phyloP scores from a whole-genome alignment of 2,888 invertebrate species.

The Nomada goodeniana region DNA sequence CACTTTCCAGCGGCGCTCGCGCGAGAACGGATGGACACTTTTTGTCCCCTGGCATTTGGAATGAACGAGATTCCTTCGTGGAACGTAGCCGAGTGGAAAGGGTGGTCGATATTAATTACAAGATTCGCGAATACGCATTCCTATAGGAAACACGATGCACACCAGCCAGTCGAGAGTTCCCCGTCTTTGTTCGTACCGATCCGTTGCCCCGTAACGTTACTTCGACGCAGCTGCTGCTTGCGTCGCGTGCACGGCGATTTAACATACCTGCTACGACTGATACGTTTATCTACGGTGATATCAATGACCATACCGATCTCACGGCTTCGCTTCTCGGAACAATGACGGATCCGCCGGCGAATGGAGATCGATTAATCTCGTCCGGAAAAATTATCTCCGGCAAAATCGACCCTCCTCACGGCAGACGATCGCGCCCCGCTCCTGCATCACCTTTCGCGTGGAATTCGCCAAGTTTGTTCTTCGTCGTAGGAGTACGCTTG shows the following conservation, averaged over 20 bases:
- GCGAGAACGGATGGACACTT: neutral
- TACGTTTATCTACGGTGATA: conserved; percentile 64
- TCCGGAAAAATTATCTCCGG: conserved; percentile 36
- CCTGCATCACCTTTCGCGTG: neutral
- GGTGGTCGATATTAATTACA: conserved; percentile 18
- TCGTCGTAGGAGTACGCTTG: too few relatives aligned
- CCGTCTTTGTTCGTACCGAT: conserved; percentile 28
- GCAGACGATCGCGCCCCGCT: neutral
- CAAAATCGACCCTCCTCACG: conserved; percentile 24
- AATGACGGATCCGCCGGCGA: conserved; percentile 43
- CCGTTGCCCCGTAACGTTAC: conserved; percentile 54
- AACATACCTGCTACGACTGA: conserved; percentile 65
- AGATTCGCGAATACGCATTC: conserved; percentile 32
- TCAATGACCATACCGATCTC: conserved; percentile 64
- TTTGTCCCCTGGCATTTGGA: neutral
- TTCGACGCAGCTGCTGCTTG: conserved; percentile 62
- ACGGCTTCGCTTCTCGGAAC: conserved; percentile 48
- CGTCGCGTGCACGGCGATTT: conserved; percentile 65
- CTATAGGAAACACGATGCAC: too few relatives aligned
- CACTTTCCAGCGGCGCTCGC: neutral
- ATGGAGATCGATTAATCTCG: conserved; percentile 39
- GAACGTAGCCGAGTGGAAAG: neutral
- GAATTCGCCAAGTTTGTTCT: conserved; percentile 26
- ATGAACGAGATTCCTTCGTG: neutral
- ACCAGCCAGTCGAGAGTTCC: conserved; percentile 4